Evolutionary conservation across 1,140 invertebrate species (phyloP).

Genomic region (Fopius arisanus): DNA sequence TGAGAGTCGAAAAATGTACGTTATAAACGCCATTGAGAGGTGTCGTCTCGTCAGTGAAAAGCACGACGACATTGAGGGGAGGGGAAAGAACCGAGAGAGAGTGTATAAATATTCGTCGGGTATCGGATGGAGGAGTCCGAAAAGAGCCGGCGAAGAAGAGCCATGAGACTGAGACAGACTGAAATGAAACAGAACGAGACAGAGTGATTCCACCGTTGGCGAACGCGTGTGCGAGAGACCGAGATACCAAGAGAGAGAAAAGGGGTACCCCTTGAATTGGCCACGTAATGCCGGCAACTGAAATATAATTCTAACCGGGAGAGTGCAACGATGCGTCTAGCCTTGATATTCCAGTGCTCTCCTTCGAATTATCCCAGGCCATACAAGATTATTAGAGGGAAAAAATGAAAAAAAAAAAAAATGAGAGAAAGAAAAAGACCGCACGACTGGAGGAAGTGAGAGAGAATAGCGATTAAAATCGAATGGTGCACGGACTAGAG

Average conservation of each 20-base stretch:
- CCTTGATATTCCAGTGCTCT: constrained; percentile 2
- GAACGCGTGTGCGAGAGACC: neutral
- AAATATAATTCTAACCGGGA: constrained; percentile 11
- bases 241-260: neutral
- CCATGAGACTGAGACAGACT: neutral
- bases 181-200: constrained; percentile 5
- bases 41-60: constrained; percentile 7
- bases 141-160: constrained; percentile 24
- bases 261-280: constrained; percentile 6
- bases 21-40: constrained; percentile 17
- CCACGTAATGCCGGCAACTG: constrained; percentile 8
- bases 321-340: constrained; percentile 18
- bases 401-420: neutral
- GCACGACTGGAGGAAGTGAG: neutral
- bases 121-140: constrained; percentile 30
- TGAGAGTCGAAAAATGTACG: constrained; percentile 4
- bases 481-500: constrained; percentile 6
- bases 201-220: neutral
- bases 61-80: neutral
- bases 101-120: constrained; percentile 29
- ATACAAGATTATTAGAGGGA: neutral
- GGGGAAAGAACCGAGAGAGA: constrained; percentile 9
- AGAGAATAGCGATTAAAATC: neutral
- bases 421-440: neutral
- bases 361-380: neutral